These are phyloP conservation scores for Listronotus bonariensis DNA, from an alignment of 1,140 invertebrate genomes.

Conservation along the genomic window DNA sequence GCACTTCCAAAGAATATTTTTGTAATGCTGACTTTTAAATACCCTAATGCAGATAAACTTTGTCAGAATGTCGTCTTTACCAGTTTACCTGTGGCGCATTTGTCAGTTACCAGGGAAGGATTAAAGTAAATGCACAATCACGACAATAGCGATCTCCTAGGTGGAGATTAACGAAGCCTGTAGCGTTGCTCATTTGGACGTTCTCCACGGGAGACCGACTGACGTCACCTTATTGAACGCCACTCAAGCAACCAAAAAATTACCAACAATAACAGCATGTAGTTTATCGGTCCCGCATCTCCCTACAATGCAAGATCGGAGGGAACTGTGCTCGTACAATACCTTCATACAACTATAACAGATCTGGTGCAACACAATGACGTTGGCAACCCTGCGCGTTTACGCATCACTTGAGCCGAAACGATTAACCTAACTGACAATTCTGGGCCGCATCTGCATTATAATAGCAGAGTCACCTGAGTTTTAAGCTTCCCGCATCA, in stretches of 20 bases:
- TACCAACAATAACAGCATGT: conserved; percentile 49
- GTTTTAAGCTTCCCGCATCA: conserved; percentile 21
- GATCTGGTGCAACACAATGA: conserved; percentile 37
- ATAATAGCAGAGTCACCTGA: conserved; percentile 46
- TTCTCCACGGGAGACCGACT: conserved; percentile 37
- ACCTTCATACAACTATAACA: conserved; percentile 36
- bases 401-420: conserved; percentile 47
- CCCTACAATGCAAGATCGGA: conserved; percentile 30
- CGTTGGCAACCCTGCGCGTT: conserved; percentile 36
- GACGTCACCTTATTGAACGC: conserved; percentile 43
- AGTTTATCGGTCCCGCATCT: conserved; percentile 44
- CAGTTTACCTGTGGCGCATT: conserved; percentile 24
- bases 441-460: conserved; percentile 44
- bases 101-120: conserved; percentile 35
- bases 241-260: conserved; percentile 49
- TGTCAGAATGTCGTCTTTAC: conserved; percentile 14
- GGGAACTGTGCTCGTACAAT: conserved; percentile 40
- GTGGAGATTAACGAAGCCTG: conserved; percentile 43
- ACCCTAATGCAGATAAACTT: conserved; percentile 6
- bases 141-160: conserved; percentile 45
- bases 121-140: conserved; percentile 44
- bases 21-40: background rate
- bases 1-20: background rate
- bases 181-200: conserved; percentile 42
- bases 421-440: conserved; percentile 47